Conservation (phyloP, 2,113 vertebrate species). For the Nibea coibor region DNA sequence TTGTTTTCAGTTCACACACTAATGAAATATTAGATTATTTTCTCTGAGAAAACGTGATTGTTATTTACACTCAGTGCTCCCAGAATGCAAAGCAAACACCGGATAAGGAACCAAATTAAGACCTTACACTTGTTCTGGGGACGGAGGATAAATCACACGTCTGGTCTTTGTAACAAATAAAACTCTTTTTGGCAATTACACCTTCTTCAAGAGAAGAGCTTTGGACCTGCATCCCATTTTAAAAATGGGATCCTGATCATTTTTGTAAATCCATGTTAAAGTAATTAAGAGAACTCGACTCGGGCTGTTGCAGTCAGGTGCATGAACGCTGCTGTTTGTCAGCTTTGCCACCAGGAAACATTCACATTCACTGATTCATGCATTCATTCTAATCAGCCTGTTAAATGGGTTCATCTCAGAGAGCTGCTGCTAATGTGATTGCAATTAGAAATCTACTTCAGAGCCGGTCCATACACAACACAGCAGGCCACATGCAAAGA, state of each 20-base stretch:
- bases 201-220: not conserved
- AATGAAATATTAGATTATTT: slow-evolving; percentile 16
- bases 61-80: not conserved
- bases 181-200: not conserved
- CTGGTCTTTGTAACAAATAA: not conserved
- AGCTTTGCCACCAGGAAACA: slow-evolving; percentile 8
- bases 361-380: slow-evolving; percentile 1
- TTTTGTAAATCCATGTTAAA: slow-evolving; percentile 3
- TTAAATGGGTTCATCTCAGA: slow-evolving; percentile 29
- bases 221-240: too few relatives aligned
- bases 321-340: slow-evolving; percentile 22
- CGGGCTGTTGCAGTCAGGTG: not conserved
- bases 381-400: slow-evolving; percentile 12
- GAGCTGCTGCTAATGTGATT: slow-evolving; percentile 47
- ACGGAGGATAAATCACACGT: not conserved
- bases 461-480: not conserved
- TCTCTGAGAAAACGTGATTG: not conserved
- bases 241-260: not conserved
- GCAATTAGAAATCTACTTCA: slow-evolving; percentile 35
- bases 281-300: not conserved
- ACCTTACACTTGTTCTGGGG: not conserved
- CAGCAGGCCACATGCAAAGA: slow-evolving; percentile 4
- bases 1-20: slow-evolving; percentile 25
- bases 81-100: not conserved
- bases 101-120: not conserved